phyloP scores from a whole-genome alignment of 2,888 invertebrate genomes.

The Zonitis immaculata region DNA sequence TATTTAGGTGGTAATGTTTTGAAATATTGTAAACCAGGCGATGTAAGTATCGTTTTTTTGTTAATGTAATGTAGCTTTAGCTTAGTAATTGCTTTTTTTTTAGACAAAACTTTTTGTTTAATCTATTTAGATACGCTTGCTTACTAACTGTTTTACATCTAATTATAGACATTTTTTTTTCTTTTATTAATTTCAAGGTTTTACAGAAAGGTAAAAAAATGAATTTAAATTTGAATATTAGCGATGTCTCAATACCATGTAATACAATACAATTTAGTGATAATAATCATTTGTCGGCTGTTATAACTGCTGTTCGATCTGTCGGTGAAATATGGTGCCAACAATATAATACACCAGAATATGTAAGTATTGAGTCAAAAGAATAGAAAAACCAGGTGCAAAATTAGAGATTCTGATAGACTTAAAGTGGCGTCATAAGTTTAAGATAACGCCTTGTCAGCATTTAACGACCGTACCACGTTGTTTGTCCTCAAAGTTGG shows the following conservation, averaged over 20 bases:
- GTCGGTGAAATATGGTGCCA: conserved; percentile 53
- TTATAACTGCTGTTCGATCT: conserved; percentile 47
- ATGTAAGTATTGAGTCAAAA: conserved; percentile 47
- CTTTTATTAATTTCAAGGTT: conserved; percentile 27
- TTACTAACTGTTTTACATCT: conserved; percentile 11
- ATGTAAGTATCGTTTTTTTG: conserved; percentile 36
- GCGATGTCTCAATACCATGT: conserved; percentile 42
- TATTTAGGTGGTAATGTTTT: conserved; percentile 37
- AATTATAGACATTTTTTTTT: neutral
- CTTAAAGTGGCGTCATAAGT: no score
- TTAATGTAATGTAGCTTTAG: no score
- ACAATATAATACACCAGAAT: conserved; percentile 50
- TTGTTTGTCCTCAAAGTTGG: no score
- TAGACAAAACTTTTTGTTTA: no score
- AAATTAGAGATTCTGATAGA: no score
- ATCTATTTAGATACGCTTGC: conserved; percentile 11
- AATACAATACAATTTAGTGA: conserved; percentile 42
- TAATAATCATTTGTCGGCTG: conserved; percentile 46
- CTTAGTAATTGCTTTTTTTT: no score
- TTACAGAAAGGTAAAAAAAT: conserved; percentile 43
- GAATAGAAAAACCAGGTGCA: no score
- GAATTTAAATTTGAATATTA: conserved; percentile 16
- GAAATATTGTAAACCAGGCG: conserved; percentile 41
- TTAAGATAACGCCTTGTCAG: no score
- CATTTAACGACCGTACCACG: no score